Conservation (phyloP, 2,797 vertebrate genomes). For the Alexandromys oeconomus region DNA sequence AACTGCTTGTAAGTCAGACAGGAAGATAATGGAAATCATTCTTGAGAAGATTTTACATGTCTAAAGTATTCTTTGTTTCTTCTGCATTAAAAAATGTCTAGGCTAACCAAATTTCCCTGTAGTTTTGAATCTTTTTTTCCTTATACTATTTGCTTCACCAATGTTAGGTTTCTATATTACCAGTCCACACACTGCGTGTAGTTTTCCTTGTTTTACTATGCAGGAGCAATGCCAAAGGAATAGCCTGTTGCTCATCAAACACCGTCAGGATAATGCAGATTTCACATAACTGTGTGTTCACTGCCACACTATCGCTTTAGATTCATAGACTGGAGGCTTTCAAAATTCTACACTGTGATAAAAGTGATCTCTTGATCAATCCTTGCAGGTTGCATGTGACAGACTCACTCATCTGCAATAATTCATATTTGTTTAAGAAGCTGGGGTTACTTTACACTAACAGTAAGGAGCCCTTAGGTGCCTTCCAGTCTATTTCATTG, state of each 20-base stretch:
- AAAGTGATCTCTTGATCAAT: neutral
- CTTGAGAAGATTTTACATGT: neutral
- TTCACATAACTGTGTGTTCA: too few species aligned
- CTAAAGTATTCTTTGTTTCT: slow-evolving; percentile 10
- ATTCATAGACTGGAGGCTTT: neutral
- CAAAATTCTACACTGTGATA: neutral
- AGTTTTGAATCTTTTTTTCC: neutral
- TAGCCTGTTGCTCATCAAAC: neutral
- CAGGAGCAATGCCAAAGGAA: neutral
- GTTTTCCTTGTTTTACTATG: neutral
- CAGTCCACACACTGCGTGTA: neutral
- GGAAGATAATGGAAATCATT: neutral
- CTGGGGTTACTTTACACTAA: neutral
- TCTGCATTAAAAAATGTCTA: neutral
- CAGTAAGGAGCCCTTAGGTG: neutral
- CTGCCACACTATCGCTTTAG: neutral
- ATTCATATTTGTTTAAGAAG: neutral
- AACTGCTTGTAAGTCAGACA: slow-evolving; percentile 63
- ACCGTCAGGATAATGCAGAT: neutral
- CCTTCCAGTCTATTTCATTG: neutral
- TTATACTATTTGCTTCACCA: neutral
- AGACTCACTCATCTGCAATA: neutral
- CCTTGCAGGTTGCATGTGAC: neutral
- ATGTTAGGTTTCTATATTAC: neutral
- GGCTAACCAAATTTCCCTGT: neutral